These are phyloP conservation scores for Neofelis nebulosa DNA, from an alignment of 2,113 vertebrate species.

Conservation along the genomic window DNA sequence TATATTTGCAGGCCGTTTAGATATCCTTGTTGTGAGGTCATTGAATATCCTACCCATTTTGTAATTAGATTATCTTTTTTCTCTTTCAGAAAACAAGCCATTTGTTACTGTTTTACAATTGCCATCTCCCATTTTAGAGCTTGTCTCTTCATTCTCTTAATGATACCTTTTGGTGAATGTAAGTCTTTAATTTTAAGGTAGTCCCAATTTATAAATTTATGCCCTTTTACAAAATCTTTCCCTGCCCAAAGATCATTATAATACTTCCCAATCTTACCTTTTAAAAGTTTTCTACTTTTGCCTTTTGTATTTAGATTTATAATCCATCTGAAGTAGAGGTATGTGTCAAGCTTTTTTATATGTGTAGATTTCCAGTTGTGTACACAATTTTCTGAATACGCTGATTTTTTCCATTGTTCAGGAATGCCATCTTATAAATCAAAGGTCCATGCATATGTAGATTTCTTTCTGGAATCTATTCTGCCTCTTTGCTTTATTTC, in stretches of 20 bases:
- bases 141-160: background rate
- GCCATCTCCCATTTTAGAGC: background rate
- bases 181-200: background rate
- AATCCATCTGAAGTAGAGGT: no score
- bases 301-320: background rate
- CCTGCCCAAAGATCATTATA: background rate
- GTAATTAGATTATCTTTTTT: background rate
- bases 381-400: background rate
- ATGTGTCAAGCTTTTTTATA: no score
- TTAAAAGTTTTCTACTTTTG: background rate
- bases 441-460: background rate
- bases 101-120: background rate
- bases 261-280: background rate
- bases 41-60: background rate
- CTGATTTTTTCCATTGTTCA: background rate
- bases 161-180: background rate
- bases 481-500: background rate
- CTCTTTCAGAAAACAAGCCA: background rate
- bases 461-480: background rate
- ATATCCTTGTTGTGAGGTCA: background rate
- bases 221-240: background rate
- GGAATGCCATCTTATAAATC: background rate
- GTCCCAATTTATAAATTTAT: background rate
- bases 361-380: background rate
- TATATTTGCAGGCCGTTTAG: background rate